Evolutionary conservation across 2,797 vertebrate genomes (phyloP).

Genomic region (Fistularia commersonii): DNA sequence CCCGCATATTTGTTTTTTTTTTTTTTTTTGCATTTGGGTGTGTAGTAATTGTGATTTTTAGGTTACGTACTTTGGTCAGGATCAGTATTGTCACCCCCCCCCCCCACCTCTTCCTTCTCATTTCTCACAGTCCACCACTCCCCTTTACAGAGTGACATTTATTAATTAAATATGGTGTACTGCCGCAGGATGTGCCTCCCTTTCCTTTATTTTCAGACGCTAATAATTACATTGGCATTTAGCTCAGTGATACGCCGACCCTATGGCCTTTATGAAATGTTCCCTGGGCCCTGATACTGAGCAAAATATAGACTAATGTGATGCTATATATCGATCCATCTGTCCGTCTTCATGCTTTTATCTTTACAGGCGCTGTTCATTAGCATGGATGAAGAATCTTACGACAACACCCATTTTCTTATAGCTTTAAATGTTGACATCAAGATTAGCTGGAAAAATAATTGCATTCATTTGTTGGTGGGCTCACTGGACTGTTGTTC

Average conservation of each 20-base stretch:
- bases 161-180: slow-evolving; percentile 77
- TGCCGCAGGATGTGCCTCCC: slow-evolving; percentile 67
- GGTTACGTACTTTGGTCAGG: slow-evolving; percentile 23
- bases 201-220: slow-evolving; percentile 73
- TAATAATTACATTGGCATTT: slow-evolving; percentile 85
- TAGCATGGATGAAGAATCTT: slow-evolving; percentile 40
- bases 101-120: slow-evolving; percentile 19
- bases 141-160: slow-evolving; percentile 70
- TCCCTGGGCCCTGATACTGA: slow-evolving; percentile 59
- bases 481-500: slow-evolving; percentile 1
- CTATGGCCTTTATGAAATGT: slow-evolving; percentile 76
- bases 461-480: slow-evolving; percentile 5
- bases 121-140: background rate
- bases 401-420: slow-evolving; percentile 22
- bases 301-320: slow-evolving; percentile 64
- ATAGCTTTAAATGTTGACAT: slow-evolving; percentile 22
- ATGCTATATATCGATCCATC: slow-evolving; percentile 56
- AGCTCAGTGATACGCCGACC: slow-evolving; percentile 72
- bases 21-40: too few relatives aligned
- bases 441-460: slow-evolving; percentile 21
- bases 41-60: background rate
- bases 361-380: slow-evolving; percentile 45
- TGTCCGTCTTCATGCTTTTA: slow-evolving; percentile 42
- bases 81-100: slow-evolving; percentile 35
- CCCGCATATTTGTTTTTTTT: too few relatives aligned